Percentiles rank a stretch among this genome's conserved stretches.
These are phyloP conservation scores for Micropoecilia bifurca DNA, from an alignment of 2,797 vertebrate genomes.

Conservation along the genomic window DNA sequence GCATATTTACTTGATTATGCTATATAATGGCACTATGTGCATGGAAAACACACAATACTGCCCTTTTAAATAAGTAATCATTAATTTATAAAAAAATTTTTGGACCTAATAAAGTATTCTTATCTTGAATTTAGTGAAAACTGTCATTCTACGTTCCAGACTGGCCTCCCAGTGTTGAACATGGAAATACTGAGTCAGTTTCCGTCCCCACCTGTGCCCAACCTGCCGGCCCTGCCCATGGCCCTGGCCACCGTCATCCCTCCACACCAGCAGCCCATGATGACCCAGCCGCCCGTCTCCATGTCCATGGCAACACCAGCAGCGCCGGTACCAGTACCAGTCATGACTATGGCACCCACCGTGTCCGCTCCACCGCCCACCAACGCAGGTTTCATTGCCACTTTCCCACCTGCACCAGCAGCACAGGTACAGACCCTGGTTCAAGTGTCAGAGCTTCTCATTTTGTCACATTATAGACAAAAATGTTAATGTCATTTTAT, in stretches of 20 bases:
- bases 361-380: slow-evolving; percentile 56
- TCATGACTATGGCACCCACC: slow-evolving; percentile 81
- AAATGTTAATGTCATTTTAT: not conserved
- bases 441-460: not conserved
- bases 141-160: slow-evolving; percentile 76
- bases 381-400: slow-evolving; percentile 80
- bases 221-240: slow-evolving; percentile 87
- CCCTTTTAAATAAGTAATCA: not conserved
- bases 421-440: not conserved
- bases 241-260: slow-evolving; percentile 80
- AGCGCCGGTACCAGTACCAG: slow-evolving; percentile 63
- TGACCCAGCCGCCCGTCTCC: slow-evolving; percentile 81
- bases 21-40: too few species aligned
- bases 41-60: too few species aligned
- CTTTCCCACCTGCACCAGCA: slow-evolving; percentile 74
- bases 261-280: slow-evolving; percentile 86
- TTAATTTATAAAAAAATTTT: not conserved
- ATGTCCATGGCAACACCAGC: slow-evolving; percentile 81
- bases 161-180: slow-evolving; percentile 91
- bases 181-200: slow-evolving; percentile 94
- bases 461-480: not conserved
- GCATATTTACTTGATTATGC: too few species aligned
- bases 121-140: not conserved
- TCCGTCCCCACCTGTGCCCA: slow-evolving; percentile 92
- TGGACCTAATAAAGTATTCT: not conserved